phyloP scores from a whole-genome alignment of 2,888 invertebrate genomes.

The Ypsolopha scabrella region DNA sequence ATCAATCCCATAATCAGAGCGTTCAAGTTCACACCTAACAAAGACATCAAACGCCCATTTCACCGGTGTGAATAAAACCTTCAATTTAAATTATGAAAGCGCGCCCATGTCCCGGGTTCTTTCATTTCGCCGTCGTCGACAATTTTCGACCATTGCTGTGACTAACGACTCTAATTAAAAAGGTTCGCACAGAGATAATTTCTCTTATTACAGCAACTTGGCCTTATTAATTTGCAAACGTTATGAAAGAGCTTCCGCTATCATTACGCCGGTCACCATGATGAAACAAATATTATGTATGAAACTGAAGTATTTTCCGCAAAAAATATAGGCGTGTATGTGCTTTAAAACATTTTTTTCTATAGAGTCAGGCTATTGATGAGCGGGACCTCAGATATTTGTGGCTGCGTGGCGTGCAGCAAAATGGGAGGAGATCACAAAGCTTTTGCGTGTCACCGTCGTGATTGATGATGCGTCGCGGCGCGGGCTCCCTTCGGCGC shows the following conservation, averaged over 20 bases:
- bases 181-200: slow-evolving; percentile 30
- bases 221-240: slow-evolving; percentile 23
- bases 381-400: slow-evolving; percentile 10
- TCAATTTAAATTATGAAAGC: slow-evolving; percentile 11
- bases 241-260: slow-evolving; percentile 17
- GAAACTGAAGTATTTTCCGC: neutral
- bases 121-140: slow-evolving; percentile 11
- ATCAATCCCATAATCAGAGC: neutral
- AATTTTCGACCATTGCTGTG: slow-evolving; percentile 18
- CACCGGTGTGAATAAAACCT: slow-evolving; percentile 1
- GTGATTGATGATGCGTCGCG: slow-evolving; percentile 46
- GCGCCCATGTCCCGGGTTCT: slow-evolving; percentile 5
- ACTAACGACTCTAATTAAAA: slow-evolving; percentile 36
- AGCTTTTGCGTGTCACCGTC: slow-evolving; percentile 49
- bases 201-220: slow-evolving; percentile 16
- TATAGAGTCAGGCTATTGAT: slow-evolving; percentile 16
- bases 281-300: neutral
- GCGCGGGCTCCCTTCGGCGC: slow-evolving; percentile 4
- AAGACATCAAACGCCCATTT: neutral
- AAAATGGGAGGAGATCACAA: slow-evolving; percentile 33
- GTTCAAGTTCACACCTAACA: neutral
- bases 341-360: neutral
- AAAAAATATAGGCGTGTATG: no score
- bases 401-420: slow-evolving; percentile 16
- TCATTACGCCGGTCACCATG: neutral